Evolutionary conservation across 2,797 vertebrate genomes (phyloP).

Genomic region (Gambelia wislizenii): DNA sequence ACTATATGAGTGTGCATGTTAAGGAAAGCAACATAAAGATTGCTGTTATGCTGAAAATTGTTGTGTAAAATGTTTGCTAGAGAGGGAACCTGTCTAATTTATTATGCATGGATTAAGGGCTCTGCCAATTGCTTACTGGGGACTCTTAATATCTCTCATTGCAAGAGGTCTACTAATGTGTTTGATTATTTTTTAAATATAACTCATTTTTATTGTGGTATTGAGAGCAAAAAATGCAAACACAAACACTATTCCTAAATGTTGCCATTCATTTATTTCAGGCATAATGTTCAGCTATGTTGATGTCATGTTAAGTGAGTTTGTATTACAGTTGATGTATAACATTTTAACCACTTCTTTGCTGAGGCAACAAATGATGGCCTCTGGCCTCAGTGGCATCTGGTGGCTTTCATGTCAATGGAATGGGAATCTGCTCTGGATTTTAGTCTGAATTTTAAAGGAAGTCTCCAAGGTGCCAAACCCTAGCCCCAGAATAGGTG

Average conservation of each 20-base stretch:
- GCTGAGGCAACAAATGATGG: neutral
- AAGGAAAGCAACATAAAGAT: constrained; percentile 31
- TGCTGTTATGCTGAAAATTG: constrained; percentile 46
- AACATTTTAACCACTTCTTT: neutral
- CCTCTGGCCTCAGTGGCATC: no score
- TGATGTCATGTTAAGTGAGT: neutral
- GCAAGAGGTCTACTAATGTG: neutral
- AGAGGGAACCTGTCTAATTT: constrained; percentile 12
- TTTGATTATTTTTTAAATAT: constrained; percentile 29
- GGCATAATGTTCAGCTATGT: neutral
- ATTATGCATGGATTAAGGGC: neutral
- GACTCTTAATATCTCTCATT: constrained; percentile 43
- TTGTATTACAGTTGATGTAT: neutral
- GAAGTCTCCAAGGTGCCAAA: no score
- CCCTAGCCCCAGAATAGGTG: no score
- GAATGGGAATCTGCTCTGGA: neutral
- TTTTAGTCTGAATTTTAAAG: no score
- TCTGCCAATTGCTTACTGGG: neutral
- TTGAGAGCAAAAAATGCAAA: constrained; percentile 18
- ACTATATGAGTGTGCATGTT: neutral
- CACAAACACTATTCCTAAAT: neutral
- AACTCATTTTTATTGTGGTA: constrained; percentile 28
- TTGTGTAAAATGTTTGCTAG: constrained; percentile 43
- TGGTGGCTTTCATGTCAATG: no score
- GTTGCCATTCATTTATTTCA: neutral